A percentile compares a stretch with the other conserved stretches of the same genome.
Conservation (phyloP, 2,113 vertebrate genomes). For the Aspidoscelis tigris region DNA sequence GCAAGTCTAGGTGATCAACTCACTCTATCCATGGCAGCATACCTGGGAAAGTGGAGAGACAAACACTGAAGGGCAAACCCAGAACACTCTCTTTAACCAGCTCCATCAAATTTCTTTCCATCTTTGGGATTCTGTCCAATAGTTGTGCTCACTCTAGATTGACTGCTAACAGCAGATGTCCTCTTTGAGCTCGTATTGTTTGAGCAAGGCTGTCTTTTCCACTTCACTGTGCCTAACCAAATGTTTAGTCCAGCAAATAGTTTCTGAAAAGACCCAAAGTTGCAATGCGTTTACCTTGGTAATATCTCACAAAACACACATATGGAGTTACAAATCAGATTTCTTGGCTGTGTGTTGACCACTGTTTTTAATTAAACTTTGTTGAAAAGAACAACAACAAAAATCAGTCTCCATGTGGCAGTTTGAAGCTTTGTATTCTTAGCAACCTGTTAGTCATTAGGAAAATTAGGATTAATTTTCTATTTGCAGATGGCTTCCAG, state of each 20-base stretch:
- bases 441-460: conserved; percentile 56
- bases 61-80: neutral
- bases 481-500: conserved; percentile 55
- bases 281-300: neutral
- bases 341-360: conserved; percentile 22
- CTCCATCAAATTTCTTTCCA: neutral
- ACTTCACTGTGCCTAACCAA: conserved; percentile 4
- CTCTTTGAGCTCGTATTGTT: conserved; percentile 16
- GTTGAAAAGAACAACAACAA: conserved; percentile 11
- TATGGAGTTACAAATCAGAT: conserved; percentile 21
- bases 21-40: neutral
- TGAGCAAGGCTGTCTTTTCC: neutral
- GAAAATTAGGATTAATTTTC: conserved; percentile 58
- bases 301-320: conserved; percentile 23
- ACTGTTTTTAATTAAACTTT: conserved; percentile 34
- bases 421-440: conserved; percentile 30
- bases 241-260: conserved; percentile 20
- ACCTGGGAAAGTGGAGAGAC: neutral
- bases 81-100: neutral
- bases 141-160: conserved; percentile 21
- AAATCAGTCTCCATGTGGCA: conserved; percentile 40
- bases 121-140: neutral
- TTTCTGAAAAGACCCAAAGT: conserved; percentile 15
- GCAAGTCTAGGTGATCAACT: too few species aligned
- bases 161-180: neutral